Percentiles rank a stretch among this genome's conserved stretches.
Evolutionary conservation across 2,113 vertebrate genomes (phyloP).

Genomic region (Aythya baeri): DNA sequence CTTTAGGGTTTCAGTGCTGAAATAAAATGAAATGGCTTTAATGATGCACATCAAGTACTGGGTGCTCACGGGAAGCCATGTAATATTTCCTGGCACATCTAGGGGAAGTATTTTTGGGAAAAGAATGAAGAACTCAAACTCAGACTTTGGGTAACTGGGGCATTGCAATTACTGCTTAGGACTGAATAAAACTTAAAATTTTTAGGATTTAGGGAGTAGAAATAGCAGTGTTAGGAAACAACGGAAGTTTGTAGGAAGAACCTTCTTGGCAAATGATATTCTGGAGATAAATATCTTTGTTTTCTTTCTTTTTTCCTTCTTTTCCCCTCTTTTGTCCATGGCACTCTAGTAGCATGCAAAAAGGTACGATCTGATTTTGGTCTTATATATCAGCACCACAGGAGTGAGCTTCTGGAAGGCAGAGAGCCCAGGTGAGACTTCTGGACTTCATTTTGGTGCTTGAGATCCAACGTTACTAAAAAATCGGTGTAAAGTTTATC

Average conservation of each 20-base stretch:
- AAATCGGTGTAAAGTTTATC: neutral
- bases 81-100: neutral
- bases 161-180: neutral
- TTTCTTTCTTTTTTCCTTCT: too few species aligned
- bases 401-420: accelerated
- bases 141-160: neutral
- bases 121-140: neutral
- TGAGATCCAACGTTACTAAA: neutral
- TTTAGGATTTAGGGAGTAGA: neutral
- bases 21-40: neutral
- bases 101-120: neutral
- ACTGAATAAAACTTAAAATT: neutral
- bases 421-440: too few species aligned
- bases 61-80: neutral
- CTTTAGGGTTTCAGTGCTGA: neutral
- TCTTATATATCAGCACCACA: accelerated
- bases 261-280: neutral
- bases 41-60: neutral
- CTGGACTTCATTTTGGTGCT: neutral
- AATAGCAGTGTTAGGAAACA: neutral
- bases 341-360: neutral
- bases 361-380: accelerated
- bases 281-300: neutral
- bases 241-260: neutral
- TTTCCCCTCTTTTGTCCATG: too few species aligned